These are phyloP conservation scores for Carapus acus DNA, from an alignment of 2,797 vertebrate genomes.

Conservation along the genomic window DNA sequence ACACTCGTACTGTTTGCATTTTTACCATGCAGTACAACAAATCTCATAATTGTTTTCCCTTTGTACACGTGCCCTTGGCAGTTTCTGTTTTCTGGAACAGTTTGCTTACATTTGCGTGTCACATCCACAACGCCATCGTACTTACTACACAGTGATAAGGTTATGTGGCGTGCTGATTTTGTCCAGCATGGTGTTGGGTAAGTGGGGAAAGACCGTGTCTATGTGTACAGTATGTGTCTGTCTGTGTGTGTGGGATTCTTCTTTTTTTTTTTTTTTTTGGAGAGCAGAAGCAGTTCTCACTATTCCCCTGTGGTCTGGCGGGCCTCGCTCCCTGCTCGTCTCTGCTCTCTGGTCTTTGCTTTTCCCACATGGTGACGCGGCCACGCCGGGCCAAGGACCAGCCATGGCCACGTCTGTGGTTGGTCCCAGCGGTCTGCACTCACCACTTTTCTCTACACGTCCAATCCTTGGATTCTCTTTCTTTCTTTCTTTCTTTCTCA, in stretches of 20 bases:
- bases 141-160: too few relatives aligned
- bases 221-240: not conserved
- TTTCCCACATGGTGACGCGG: constrained; percentile 54
- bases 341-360: too few relatives aligned
- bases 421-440: constrained; percentile 47
- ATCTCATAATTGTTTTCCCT: too few relatives aligned
- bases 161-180: too few relatives aligned
- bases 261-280: too few relatives aligned
- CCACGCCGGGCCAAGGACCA: constrained; percentile 35
- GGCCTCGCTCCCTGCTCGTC: constrained; percentile 28
- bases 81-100: too few relatives aligned
- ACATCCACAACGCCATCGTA: too few relatives aligned
- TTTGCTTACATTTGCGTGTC: too few relatives aligned
- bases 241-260: constrained; percentile 11
- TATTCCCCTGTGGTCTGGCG: constrained; percentile 42
- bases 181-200: too few relatives aligned
- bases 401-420: constrained; percentile 31
- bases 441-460: constrained; percentile 33
- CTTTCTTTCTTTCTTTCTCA: not conserved
- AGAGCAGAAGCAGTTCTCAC: constrained; percentile 44
- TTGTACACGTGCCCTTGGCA: too few relatives aligned
- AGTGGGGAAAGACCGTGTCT: not conserved
- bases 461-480: constrained; percentile 26
- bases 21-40: too few relatives aligned
- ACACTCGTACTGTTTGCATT: too few relatives aligned